phyloP scores from a whole-genome alignment of 2,888 invertebrate species.

The Polylopha cassiicola region DNA sequence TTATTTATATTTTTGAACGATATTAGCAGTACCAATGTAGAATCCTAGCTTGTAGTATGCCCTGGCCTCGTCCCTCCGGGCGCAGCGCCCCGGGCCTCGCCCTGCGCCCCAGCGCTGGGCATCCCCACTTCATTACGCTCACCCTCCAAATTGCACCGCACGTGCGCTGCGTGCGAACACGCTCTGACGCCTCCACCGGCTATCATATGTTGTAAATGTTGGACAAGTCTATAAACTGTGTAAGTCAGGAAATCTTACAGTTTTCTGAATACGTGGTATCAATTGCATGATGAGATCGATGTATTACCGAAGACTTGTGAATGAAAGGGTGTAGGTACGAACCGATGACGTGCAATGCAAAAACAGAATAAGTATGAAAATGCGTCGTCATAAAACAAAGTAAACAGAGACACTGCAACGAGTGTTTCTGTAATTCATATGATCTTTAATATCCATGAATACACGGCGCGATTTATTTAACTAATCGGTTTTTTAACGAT shows the following conservation, averaged over 20 bases:
- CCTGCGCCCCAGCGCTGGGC: slow-evolving; percentile 44
- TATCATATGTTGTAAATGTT: slow-evolving; percentile 27
- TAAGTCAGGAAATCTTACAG: slow-evolving; percentile 4
- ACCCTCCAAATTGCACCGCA: slow-evolving; percentile 60
- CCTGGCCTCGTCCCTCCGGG: slow-evolving; percentile 25
- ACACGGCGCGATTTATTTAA: no score
- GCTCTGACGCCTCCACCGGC: slow-evolving; percentile 57
- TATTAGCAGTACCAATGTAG: background rate
- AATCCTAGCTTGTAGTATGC: slow-evolving; percentile 28
- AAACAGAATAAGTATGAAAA: no score
- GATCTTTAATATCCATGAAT: no score
- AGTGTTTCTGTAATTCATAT: no score
- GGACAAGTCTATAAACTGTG: slow-evolving; percentile 16
- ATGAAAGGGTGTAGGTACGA: no score
- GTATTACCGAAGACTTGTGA: no score
- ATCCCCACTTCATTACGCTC: slow-evolving; percentile 67
- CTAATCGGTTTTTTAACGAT: no score
- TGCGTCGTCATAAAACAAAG: no score
- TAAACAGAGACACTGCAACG: no score
- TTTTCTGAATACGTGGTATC: background rate
- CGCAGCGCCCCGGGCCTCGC: slow-evolving; percentile 27
- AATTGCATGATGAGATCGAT: no score
- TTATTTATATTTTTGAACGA: no score
- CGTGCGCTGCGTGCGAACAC: slow-evolving; percentile 63
- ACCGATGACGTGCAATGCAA: no score